Percentiles rank a stretch among this genome's conserved stretches.
Conservation (phyloP, 2,888 invertebrate species). For the Tetragonula carbonaria region DNA sequence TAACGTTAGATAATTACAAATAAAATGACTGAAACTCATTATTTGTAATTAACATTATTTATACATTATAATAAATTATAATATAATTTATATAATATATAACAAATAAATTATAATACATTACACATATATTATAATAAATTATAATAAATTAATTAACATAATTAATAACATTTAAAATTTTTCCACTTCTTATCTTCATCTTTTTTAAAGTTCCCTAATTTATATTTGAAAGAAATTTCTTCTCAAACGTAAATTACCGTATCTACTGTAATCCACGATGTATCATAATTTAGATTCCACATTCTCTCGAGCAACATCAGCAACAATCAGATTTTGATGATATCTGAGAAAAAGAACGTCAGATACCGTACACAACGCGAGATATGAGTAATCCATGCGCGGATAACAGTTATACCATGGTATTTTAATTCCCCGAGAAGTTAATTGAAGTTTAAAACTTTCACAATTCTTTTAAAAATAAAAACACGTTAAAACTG, state of each 20-base stretch:
- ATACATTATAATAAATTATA: no score
- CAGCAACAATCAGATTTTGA: not conserved
- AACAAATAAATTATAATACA: no score
- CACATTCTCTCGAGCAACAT: not conserved
- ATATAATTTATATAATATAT: no score
- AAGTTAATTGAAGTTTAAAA: not conserved
- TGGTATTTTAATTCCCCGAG: not conserved
- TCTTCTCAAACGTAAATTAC: not conserved
- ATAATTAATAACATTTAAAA: not conserved
- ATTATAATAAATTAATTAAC: no score
- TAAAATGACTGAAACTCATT: no score
- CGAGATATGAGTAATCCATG: slow-evolving; percentile 1
- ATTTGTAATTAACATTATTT: no score
- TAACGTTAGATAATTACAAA: no score
- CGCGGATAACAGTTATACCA: slow-evolving; percentile 16
- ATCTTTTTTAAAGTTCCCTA: not conserved
- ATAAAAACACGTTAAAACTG: no score
- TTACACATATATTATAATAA: no score
- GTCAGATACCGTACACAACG: slow-evolving; percentile 7
- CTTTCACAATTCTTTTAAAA: no score
- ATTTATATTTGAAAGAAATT: not conserved
- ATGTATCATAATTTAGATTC: not conserved
- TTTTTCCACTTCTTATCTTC: not conserved
- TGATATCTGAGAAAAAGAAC: not conserved
- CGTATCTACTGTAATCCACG: no score